Evolutionary conservation across 2,797 vertebrate species (phyloP).

Genomic region (Microctenopoma steveboyesi): DNA sequence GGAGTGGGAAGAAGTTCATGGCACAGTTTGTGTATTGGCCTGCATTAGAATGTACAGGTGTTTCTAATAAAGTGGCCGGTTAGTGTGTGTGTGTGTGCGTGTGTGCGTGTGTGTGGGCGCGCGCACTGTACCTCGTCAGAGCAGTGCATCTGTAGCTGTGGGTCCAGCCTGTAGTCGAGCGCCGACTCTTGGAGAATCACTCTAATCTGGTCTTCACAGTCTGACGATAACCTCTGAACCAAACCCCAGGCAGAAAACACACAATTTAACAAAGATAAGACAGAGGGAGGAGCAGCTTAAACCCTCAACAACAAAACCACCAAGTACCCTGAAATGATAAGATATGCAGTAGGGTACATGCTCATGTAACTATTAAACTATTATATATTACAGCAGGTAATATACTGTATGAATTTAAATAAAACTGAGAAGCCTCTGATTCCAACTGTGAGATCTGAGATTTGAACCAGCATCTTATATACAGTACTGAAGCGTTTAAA

Average conservation of each 20-base stretch:
- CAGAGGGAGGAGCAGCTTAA: neutral
- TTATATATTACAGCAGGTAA: too few species aligned
- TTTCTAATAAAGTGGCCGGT: too few species aligned
- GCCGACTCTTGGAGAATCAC: constrained; percentile 96
- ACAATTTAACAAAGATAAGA: constrained; percentile 9
- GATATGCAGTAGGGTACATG: neutral
- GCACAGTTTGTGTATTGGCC: too few species aligned
- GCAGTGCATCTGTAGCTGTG: constrained; percentile 95
- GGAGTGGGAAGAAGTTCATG: too few species aligned
- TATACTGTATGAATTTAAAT: too few species aligned
- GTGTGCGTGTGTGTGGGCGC: neutral
- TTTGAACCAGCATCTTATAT: too few species aligned
- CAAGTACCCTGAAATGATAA: neutral
- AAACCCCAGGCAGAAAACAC: constrained; percentile 20
- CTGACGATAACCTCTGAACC: constrained; percentile 91
- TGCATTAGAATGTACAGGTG: too few species aligned
- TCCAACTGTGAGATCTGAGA: neutral
- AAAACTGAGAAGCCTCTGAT: too few species aligned
- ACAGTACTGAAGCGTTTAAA: too few species aligned
- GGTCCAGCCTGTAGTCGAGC: constrained; percentile 95
- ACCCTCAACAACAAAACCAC: neutral
- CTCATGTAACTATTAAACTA: neutral
- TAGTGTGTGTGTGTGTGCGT: neutral
- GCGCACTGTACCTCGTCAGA: constrained; percentile 87
- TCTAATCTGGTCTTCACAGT: constrained; percentile 95